phyloP scores from a whole-genome alignment of 2,113 vertebrate species.

The Oriolus oriolus region DNA sequence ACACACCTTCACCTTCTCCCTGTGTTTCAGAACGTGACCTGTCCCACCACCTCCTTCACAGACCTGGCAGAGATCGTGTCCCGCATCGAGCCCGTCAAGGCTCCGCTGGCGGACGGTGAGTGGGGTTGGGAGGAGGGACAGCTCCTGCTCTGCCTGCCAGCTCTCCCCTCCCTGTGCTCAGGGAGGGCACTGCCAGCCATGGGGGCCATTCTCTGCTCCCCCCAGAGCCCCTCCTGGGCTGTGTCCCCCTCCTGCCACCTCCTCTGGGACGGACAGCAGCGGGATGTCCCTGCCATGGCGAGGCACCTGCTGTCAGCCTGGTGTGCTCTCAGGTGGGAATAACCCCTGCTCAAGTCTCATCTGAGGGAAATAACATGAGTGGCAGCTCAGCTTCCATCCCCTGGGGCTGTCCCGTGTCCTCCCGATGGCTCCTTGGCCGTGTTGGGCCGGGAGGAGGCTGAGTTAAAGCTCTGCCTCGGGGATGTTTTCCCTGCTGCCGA shows the following conservation, averaged over 20 bases:
- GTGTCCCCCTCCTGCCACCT: background rate
- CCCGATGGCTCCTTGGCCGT: background rate
- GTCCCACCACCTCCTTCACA: slow-evolving; percentile 91
- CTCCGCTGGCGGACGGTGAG: slow-evolving; percentile 77
- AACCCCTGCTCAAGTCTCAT: background rate
- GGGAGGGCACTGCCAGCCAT: background rate
- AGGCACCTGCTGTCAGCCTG: background rate
- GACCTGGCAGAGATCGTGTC: slow-evolving; percentile 95
- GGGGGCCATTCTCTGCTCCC: background rate
- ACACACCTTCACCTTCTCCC: fast-evolving
- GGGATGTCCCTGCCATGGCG: fast-evolving
- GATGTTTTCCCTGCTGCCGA: background rate
- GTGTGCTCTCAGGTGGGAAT: background rate
- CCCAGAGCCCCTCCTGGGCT: background rate
- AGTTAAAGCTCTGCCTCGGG: background rate
- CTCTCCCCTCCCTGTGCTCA: background rate
- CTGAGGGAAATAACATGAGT: fast-evolving
- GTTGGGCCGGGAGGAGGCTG: background rate
- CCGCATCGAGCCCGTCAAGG: slow-evolving; percentile 85
- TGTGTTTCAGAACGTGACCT: slow-evolving; percentile 80
- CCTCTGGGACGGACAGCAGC: fast-evolving
- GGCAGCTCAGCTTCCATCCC: background rate
- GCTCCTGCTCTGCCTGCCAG: background rate
- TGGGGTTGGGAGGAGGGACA: background rate
- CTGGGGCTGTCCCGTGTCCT: fast-evolving